phyloP scores from a whole-genome alignment of 2,113 vertebrate genomes.

The Promerops cafer region DNA sequence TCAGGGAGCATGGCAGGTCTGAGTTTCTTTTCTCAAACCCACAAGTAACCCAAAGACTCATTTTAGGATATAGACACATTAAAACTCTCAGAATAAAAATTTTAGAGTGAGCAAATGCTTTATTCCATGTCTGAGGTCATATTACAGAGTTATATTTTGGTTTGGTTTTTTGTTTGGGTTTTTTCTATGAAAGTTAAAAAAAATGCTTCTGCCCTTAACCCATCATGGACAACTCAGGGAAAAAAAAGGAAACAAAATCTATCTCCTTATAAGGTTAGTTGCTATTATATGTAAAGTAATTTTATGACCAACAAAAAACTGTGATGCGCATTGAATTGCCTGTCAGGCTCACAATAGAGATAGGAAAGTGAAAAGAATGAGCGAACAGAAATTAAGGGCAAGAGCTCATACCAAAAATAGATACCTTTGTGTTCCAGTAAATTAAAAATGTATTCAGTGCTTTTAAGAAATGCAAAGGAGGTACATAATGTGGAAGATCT shows the following conservation, averaged over 20 bases:
- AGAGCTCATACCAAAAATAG: background rate
- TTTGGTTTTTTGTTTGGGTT: fast-evolving
- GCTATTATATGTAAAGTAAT: background rate
- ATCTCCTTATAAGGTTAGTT: background rate
- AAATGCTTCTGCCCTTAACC: background rate
- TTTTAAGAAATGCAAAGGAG: background rate
- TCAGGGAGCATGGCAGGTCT: background rate
- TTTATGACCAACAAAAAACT: background rate
- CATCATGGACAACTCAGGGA: background rate
- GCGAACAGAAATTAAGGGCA: background rate
- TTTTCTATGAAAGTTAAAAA: background rate
- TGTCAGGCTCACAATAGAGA: background rate
- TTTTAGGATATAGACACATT: background rate
- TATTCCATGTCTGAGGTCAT: background rate
- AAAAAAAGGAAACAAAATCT: background rate
- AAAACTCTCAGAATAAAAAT: background rate
- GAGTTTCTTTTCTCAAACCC: background rate
- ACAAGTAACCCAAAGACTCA: background rate
- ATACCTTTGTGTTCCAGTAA: background rate
- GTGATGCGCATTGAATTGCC: background rate
- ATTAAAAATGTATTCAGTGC: background rate
- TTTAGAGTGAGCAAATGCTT: background rate
- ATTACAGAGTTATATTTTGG: background rate
- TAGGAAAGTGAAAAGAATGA: background rate
- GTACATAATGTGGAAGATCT: background rate